Evolutionary conservation across 2,888 invertebrate genomes (phyloP).

Genomic region (Hololepta plana): DNA sequence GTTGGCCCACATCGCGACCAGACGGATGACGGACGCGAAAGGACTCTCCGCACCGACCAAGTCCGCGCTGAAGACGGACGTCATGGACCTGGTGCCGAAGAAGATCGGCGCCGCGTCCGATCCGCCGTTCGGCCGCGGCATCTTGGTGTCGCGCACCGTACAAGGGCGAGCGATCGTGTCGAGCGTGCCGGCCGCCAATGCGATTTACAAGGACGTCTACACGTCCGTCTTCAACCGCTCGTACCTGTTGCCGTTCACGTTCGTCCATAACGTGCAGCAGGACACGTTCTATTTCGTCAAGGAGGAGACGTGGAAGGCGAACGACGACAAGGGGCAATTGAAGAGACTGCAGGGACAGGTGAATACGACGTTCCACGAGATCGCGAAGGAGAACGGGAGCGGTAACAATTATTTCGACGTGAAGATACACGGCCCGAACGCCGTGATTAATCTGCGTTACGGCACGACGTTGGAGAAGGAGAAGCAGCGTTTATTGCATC

Average conservation of each 20-base stretch:
- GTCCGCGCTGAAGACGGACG: conserved; percentile 63
- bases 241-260: conserved; percentile 70
- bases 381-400: conserved; percentile 47
- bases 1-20: conserved; percentile 60
- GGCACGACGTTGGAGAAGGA: conserved; percentile 85
- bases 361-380: conserved; percentile 82
- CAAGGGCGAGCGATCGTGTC: conserved; percentile 68
- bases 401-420: conserved; percentile 67
- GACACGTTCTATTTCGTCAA: conserved; percentile 90
- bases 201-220: conserved; percentile 81
- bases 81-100: conserved; percentile 53
- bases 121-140: conserved; percentile 75
- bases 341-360: conserved; percentile 80
- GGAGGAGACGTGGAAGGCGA: conserved; percentile 77
- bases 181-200: conserved; percentile 76
- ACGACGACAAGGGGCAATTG: conserved; percentile 73
- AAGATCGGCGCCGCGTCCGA: conserved; percentile 70
- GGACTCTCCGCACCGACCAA: conserved; percentile 61
- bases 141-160: conserved; percentile 62
- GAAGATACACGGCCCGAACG: conserved; percentile 78
- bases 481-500: conserved; percentile 72
- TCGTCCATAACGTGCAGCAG: conserved; percentile 74
- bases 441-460: conserved; percentile 84
- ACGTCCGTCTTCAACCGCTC: conserved; percentile 85
- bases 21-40: conserved; percentile 59